Evolutionary conservation across 2,113 vertebrate genomes (phyloP).

Genomic region (Notarius quadriscutis): DNA sequence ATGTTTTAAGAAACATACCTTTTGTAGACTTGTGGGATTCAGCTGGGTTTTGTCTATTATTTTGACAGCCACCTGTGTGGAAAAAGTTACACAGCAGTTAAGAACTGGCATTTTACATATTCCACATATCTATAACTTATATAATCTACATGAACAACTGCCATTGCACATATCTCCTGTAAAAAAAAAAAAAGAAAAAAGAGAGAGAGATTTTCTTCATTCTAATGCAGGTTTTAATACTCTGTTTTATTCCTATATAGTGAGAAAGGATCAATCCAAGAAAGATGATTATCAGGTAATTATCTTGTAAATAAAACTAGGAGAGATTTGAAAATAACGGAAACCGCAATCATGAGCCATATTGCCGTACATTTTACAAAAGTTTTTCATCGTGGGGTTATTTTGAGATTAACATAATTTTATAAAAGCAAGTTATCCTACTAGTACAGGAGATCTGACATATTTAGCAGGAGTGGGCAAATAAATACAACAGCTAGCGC

Average conservation of each 20-base stretch:
- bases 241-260: not conserved
- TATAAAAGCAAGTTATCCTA: not conserved
- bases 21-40: conserved; percentile 97
- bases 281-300: not conserved
- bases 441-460: not conserved
- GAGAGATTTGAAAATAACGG: not conserved
- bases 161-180: too few species aligned
- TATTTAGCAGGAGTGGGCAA: not conserved
- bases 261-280: not conserved
- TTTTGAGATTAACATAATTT: not conserved
- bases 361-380: not conserved
- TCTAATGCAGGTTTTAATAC: not conserved
- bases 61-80: conserved; percentile 90
- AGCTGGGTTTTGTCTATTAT: conserved; percentile 99
- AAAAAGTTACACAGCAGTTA: conserved; percentile 41
- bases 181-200: too few species aligned
- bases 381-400: not conserved
- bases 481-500: not conserved
- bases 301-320: not conserved
- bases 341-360: not conserved
- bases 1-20: conserved; percentile 75
- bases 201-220: not conserved
- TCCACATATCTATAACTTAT: not conserved
- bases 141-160: not conserved
- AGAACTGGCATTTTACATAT: not conserved